Evolutionary conservation across 2,888 invertebrate genomes (phyloP).

Genomic region (Lottia gigantea): DNA sequence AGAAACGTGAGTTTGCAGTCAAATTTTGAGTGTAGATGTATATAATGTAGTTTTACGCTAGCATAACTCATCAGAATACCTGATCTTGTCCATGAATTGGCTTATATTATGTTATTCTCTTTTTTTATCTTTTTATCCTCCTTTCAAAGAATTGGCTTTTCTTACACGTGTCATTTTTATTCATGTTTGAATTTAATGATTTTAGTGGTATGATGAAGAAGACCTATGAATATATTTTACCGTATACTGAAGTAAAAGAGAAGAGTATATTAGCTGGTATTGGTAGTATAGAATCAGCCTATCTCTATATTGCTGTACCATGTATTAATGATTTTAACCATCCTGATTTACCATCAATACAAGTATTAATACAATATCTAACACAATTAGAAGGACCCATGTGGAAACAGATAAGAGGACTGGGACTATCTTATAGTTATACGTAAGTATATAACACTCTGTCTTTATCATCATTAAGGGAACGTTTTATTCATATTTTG

Average conservation of each 20-base stretch:
- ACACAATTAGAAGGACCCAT: slow-evolving; percentile 90
- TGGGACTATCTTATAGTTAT: slow-evolving; percentile 86
- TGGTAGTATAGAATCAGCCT: slow-evolving; percentile 84
- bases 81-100: slow-evolving; percentile 17
- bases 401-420: slow-evolving; percentile 88
- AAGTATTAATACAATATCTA: slow-evolving; percentile 86
- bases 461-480: no score
- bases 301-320: slow-evolving; percentile 77
- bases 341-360: slow-evolving; percentile 79
- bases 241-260: slow-evolving; percentile 30
- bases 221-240: slow-evolving; percentile 40
- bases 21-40: no score
- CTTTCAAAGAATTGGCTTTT: no score
- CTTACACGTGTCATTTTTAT: no score
- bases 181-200: no score
- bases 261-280: slow-evolving; percentile 79
- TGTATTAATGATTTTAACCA: slow-evolving; percentile 76
- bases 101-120: no score
- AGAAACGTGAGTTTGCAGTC: not conserved
- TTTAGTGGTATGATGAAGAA: slow-evolving; percentile 34
- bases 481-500: not conserved
- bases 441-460: slow-evolving; percentile 44
- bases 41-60: no score
- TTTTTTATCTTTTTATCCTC: no score
- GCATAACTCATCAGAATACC: no score